A percentile compares a stretch with the other conserved stretches of the same genome.
phyloP scores from a whole-genome alignment of 92 coral and sea anemone genomes.

The Pocillopora grandis region DNA sequence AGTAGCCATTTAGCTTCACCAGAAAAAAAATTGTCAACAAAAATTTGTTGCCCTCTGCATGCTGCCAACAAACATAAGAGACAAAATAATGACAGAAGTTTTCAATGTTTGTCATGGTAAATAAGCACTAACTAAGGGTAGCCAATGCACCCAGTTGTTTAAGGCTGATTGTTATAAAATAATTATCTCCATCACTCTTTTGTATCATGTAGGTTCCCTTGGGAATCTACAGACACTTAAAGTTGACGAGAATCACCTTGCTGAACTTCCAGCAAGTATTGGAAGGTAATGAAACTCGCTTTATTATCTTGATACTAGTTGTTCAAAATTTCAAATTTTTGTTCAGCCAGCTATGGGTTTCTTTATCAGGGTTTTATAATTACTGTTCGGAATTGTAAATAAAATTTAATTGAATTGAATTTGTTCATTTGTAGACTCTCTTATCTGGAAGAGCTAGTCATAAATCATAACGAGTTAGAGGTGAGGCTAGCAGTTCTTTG shows the following conservation, averaged over 20 bases:
- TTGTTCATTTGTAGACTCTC: constrained; percentile 57
- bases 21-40: too few relatives aligned
- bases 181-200: not conserved
- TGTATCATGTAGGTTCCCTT: constrained; percentile 64
- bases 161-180: too few relatives aligned
- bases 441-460: constrained; percentile 85
- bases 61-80: too few relatives aligned
- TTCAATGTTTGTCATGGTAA: too few relatives aligned
- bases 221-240: constrained; percentile 84
- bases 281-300: constrained; percentile 69
- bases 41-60: too few relatives aligned
- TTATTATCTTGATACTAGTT: not conserved
- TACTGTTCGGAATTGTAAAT: not conserved
- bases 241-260: constrained; percentile 93
- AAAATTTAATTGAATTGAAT: not conserved
- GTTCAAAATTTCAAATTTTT: not conserved
- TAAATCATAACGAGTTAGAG: constrained; percentile 89
- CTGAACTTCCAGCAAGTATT: constrained; percentile 81
- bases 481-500: constrained; percentile 31
- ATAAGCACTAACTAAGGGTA: too few relatives aligned
- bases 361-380: not conserved
- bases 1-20: too few relatives aligned
- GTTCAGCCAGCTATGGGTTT: not conserved
- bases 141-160: too few relatives aligned
- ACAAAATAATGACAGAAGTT: too few relatives aligned